These are phyloP conservation scores for Cinclus mexicanus DNA, from an alignment of 2,113 vertebrate species.

Conservation along the genomic window DNA sequence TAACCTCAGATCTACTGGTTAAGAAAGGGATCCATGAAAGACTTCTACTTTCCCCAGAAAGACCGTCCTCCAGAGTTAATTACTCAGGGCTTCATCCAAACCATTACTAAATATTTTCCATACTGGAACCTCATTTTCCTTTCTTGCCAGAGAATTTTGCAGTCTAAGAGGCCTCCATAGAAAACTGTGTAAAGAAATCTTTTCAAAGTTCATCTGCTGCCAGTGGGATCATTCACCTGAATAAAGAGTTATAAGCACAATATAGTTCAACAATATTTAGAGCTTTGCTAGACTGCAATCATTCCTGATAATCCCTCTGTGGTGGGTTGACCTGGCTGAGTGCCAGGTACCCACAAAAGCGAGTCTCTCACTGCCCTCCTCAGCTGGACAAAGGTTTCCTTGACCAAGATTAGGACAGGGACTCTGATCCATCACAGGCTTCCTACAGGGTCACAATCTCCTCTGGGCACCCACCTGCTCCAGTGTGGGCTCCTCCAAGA, in stretches of 20 bases:
- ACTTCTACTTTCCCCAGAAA: background rate
- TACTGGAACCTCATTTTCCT: background rate
- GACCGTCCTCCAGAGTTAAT: background rate
- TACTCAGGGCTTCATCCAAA: background rate
- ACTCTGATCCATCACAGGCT: background rate
- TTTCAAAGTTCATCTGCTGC: background rate
- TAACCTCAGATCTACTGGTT: background rate
- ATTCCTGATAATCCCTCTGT: background rate
- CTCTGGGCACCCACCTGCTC: background rate
- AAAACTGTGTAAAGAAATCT: background rate
- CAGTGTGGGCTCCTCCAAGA: too few species aligned
- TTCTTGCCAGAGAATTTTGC: background rate
- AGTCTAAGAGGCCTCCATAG: background rate
- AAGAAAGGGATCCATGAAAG: background rate
- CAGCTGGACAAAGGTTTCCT: background rate
- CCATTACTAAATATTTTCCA: background rate
- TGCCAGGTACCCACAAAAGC: background rate
- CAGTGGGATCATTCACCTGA: background rate
- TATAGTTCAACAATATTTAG: background rate
- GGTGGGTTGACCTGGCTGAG: background rate
- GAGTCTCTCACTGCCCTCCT: background rate
- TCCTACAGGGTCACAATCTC: background rate
- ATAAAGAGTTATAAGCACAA: background rate
- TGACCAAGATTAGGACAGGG: background rate
- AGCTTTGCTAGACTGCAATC: background rate